Base-by-base conservation (phyloP, 2,113 vertebrate species). In the Carassius carassius region DNA sequence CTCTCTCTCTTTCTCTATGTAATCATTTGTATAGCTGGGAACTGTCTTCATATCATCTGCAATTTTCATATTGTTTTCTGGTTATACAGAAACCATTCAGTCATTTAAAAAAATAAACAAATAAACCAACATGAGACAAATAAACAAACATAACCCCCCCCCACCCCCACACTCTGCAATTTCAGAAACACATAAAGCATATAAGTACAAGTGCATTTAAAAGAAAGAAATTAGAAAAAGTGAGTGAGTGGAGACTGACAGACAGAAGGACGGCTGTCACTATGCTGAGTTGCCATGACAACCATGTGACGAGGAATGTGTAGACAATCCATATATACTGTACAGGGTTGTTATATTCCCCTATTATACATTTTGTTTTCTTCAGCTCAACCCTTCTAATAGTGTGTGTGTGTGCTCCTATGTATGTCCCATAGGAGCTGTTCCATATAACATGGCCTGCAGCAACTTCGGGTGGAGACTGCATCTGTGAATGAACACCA, bases 211-310 rank as follows among this genome's bases (percentile, higher is more conserved):
- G 16, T 81, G 25, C 44, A 49, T 81, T 19, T 81, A n/a, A 25
- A 69, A 17, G 47, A 89, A 82, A 62, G 60, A 10, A 47, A 19
- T 9, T 5, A 51, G 63, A 73, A 25, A 11, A 67, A 63, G 41
- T 44, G 82, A 78, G 47, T 41, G 37, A 41, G 37, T 41, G 37
- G 5, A 10, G 41, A 44, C 81, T 89, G 88, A 89, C 89, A 91
- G 88, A 89, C 86, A 81, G 77, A 75, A 81, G 82, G 54, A 89
- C 80, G 58, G 85, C 74, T 86, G 86, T 92, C 88, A 89, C 86
- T 86, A 58, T 83, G 62, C 80, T 49, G 85, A 72, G 93, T 94
- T 94, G 91, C 94, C 90, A 94, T 93, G 88, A 85, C 88, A 86
- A 89, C 89, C 56, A 17, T 21, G 56, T 32, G 21, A 83, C 37